phyloP scores from a whole-genome alignment of 2,797 vertebrate genomes.

The Silurus lanzhouensis region DNA sequence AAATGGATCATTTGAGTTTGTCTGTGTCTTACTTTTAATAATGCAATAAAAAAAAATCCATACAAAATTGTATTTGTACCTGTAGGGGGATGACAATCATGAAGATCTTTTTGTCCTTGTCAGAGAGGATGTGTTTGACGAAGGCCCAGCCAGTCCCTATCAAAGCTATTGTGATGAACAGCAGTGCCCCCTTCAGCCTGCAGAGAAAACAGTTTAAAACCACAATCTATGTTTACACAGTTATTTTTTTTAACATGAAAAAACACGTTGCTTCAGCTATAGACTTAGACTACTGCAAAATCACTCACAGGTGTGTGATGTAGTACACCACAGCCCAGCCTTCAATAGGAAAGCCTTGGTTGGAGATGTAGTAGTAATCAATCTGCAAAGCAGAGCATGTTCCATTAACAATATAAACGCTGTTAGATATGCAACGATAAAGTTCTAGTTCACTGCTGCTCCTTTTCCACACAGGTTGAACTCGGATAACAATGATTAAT shows the following conservation, averaged over 20 bases:
- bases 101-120: constrained; percentile 90
- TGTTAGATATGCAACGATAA: not conserved
- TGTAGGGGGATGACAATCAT: constrained; percentile 89
- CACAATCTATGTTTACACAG: not conserved
- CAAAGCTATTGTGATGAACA: constrained; percentile 87
- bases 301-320: constrained; percentile 84
- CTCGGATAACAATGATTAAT: not conserved
- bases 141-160: constrained; percentile 90
- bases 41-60: not conserved
- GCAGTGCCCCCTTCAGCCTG: constrained; percentile 83
- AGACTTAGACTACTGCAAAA: not conserved
- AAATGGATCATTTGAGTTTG: not conserved
- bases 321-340: constrained; percentile 91
- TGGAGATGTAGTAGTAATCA: constrained; percentile 88
- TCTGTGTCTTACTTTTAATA: not conserved
- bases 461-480: not conserved
- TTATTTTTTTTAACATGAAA: not conserved
- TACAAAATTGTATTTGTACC: constrained; percentile 62
- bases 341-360: constrained; percentile 84
- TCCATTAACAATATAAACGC: not conserved
- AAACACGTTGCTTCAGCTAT: too few species aligned
- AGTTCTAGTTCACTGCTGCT: not conserved
- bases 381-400: constrained; percentile 71
- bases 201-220: not conserved
- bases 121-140: constrained; percentile 86